Evolutionary conservation across 2,888 invertebrate genomes (phyloP).

Genomic region (Rhaphigaster nebulosa): DNA sequence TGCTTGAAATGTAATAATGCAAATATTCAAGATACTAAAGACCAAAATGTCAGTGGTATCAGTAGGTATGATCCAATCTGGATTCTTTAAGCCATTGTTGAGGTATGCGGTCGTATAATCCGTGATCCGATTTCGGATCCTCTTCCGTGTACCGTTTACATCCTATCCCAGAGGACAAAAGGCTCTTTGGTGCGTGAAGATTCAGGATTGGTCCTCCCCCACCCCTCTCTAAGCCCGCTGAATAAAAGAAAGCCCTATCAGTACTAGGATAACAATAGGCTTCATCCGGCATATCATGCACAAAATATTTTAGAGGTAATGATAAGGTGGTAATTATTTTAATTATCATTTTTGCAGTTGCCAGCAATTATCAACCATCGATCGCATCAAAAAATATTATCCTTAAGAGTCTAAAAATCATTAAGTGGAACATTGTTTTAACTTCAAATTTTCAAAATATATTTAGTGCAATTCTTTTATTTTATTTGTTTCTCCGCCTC

Average conservation of each 20-base stretch:
- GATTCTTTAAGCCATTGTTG: conserved; percentile 17
- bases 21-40: not conserved
- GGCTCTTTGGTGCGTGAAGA: conserved; percentile 32
- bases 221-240: not conserved
- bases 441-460: no score
- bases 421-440: no score
- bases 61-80: conserved; percentile 15
- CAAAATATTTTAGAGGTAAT: not conserved
- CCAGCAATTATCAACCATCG: no score
- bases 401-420: no score
- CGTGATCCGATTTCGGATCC: conserved; percentile 37
- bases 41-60: not conserved
- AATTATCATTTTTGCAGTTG: no score
- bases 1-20: no score
- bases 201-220: conserved; percentile 18
- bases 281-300: not conserved
- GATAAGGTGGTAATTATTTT: not conserved
- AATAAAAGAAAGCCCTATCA: conserved; percentile 32
- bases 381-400: no score
- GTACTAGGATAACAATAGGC: conserved; percentile 5
- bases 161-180: not conserved
- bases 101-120: conserved; percentile 42
- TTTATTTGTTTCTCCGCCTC: no score
- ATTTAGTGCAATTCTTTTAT: no score
- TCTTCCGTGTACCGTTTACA: conserved; percentile 17